Percentiles rank a stretch among this genome's conserved stretches.
Conservation (phyloP, 2,113 vertebrate species). For the Notarius lentiginosus region DNA sequence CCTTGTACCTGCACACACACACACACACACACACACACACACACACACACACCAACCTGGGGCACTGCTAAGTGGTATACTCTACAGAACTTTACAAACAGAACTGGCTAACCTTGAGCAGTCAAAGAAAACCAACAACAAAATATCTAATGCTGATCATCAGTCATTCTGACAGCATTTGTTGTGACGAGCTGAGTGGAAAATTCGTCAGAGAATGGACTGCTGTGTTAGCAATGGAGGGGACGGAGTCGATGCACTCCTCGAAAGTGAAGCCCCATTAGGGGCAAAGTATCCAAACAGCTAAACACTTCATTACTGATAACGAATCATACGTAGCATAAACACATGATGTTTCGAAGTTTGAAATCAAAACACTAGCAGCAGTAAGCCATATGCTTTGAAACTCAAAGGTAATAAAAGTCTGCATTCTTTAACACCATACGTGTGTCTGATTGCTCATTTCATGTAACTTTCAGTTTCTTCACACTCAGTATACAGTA, state of each 20-base stretch:
- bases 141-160: conserved; percentile 18
- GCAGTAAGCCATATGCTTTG: not conserved
- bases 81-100: not conserved
- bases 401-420: not conserved
- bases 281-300: not conserved
- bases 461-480: not conserved
- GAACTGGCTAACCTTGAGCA: conserved; percentile 13
- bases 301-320: conserved; percentile 24
- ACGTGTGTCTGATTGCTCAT: not conserved
- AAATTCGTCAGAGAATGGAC: not conserved
- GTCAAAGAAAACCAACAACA: not conserved
- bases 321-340: not conserved
- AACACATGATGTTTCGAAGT: not conserved
- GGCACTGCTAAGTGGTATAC: not conserved
- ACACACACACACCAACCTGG: not conserved
- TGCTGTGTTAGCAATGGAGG: conserved; percentile 17
- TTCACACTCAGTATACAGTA: no score
- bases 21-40: not conserved
- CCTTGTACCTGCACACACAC: not conserved
- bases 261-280: conserved; percentile 21
- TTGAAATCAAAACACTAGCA: not conserved
- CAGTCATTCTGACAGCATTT: conserved; percentile 28
- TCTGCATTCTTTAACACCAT: not conserved
- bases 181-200: conserved; percentile 19
- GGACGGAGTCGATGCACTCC: not conserved